phyloP scores from a whole-genome alignment of 2,113 vertebrate genomes.

The Stigmatopora nigra region DNA sequence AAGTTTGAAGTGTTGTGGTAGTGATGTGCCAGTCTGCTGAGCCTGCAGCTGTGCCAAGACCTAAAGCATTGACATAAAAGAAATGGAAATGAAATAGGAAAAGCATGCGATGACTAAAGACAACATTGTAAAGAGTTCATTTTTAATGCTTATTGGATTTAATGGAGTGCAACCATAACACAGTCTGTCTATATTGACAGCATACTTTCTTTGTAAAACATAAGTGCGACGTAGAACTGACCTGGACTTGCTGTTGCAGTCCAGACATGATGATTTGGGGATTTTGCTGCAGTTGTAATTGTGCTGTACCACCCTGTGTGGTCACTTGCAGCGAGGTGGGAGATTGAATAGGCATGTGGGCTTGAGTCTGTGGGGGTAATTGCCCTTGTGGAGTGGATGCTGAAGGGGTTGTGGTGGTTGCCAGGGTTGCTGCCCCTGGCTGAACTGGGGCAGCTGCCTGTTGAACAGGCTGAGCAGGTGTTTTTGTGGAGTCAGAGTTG shows the following conservation, averaged over 20 bases:
- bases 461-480: slow-evolving; percentile 63
- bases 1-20: slow-evolving; percentile 82
- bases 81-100: slow-evolving; percentile 5
- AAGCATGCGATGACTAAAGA: not conserved
- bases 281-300: slow-evolving; percentile 78
- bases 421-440: slow-evolving; percentile 46
- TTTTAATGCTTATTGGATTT: not conserved
- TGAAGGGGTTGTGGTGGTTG: slow-evolving; percentile 54
- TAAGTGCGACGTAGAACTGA: slow-evolving; percentile 3
- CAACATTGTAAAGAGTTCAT: not conserved
- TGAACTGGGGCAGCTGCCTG: slow-evolving; percentile 67
- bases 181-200: not conserved
- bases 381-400: slow-evolving; percentile 66
- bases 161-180: not conserved
- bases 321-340: slow-evolving; percentile 69
- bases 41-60: slow-evolving; percentile 81
- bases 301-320: slow-evolving; percentile 66
- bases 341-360: slow-evolving; percentile 72
- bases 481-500: slow-evolving; percentile 55
- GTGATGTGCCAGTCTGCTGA: slow-evolving; percentile 73
- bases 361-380: slow-evolving; percentile 74
- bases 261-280: slow-evolving; percentile 79
- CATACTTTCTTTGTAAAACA: not conserved
- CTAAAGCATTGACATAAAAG: slow-evolving; percentile 25
- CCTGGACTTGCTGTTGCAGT: slow-evolving; percentile 81